Conservation (phyloP, 2,888 invertebrate genomes). For the Deilephila porcellus region DNA sequence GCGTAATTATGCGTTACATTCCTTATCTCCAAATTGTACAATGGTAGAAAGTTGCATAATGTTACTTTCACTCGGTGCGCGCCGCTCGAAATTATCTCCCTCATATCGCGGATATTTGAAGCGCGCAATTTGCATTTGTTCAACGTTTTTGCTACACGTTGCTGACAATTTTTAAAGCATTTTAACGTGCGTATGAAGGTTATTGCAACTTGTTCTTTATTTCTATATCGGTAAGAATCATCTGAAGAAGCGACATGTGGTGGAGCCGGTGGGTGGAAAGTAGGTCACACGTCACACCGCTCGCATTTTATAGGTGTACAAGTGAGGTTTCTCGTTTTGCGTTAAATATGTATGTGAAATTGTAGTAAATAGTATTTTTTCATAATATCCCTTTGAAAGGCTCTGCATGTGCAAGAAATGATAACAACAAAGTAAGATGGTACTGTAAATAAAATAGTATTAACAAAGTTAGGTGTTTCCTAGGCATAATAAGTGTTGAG, state of each 20-base stretch:
- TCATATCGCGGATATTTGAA: slow-evolving; percentile 71
- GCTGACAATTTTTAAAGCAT: slow-evolving; percentile 49
- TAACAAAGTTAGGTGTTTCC: too few species aligned
- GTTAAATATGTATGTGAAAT: slow-evolving; percentile 48
- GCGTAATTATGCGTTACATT: slow-evolving; percentile 42
- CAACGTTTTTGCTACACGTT: slow-evolving; percentile 61
- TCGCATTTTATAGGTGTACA: slow-evolving; percentile 76
- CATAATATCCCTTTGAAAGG: slow-evolving; percentile 3
- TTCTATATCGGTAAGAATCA: slow-evolving; percentile 53
- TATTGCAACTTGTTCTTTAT: slow-evolving; percentile 62
- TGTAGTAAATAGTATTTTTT: slow-evolving; percentile 36
- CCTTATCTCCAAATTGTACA: slow-evolving; percentile 52
- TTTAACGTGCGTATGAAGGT: slow-evolving; percentile 28
- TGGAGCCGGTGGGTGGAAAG: slow-evolving; percentile 75
- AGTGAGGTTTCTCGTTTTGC: slow-evolving; percentile 70
- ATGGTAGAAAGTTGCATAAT: slow-evolving; percentile 82
- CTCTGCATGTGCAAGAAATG: not conserved
- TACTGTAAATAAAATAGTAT: not conserved
- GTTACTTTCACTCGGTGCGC: slow-evolving; percentile 76
- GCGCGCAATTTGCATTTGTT: slow-evolving; percentile 69
- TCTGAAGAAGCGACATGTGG: slow-evolving; percentile 67
- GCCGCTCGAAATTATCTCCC: slow-evolving; percentile 66
- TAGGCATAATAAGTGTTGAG: too few species aligned
- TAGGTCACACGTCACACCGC: slow-evolving; percentile 79
- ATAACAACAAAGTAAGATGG: slow-evolving; percentile 5